Conservation (phyloP, 37 sponge, comb jelly and placozoan genomes). For the Cladorhizidae sp. region DNA sequence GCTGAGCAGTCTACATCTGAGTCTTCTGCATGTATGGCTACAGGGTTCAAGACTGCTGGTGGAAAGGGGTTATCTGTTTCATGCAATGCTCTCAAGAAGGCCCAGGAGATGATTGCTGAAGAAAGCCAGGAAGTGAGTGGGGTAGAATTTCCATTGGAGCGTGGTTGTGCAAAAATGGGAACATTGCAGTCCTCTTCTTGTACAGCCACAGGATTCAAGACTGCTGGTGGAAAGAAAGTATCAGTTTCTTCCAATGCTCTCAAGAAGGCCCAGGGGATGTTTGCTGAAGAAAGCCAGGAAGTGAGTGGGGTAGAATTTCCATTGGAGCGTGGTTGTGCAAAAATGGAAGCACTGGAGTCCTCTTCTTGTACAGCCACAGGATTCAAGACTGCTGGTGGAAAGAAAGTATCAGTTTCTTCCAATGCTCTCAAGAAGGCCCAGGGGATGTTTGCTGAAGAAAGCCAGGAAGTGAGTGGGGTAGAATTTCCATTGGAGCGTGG, state of each 20-base stretch:
- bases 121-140: too few species aligned
- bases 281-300: background rate
- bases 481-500: background rate
- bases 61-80: slow-evolving; percentile 34
- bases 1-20: background rate
- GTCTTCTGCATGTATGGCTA: background rate
- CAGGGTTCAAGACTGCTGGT: slow-evolving; percentile 26
- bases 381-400: slow-evolving; percentile 27
- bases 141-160: background rate
- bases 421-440: slow-evolving; percentile 15
- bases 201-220: slow-evolving; percentile 16
- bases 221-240: slow-evolving; percentile 11
- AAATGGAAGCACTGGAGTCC: background rate
- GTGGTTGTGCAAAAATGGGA: too few species aligned
- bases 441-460: background rate
- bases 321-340: background rate
- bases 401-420: slow-evolving; percentile 17
- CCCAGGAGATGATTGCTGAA: background rate
- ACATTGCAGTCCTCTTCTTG: background rate
- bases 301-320: background rate
- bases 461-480: too few species aligned
- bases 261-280: slow-evolving; percentile 2
- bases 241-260: slow-evolving; percentile 24
- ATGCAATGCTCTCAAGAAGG: slow-evolving; percentile 1
- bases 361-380: background rate